phyloP scores from a whole-genome alignment of 1,140 invertebrate species.

The Dendrolimus punctatus region DNA sequence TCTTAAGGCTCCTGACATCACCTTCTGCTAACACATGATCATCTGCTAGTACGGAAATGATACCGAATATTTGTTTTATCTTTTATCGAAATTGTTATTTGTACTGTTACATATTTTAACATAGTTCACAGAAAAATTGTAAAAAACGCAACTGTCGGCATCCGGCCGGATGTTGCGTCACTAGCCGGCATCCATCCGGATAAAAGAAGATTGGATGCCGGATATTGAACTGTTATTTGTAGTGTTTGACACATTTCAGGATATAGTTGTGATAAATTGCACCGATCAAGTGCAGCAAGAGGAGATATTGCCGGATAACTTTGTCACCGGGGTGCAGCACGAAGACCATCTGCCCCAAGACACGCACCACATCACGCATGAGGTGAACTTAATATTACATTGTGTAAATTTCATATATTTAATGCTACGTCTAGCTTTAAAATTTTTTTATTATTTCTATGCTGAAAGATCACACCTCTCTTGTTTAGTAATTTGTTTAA shows the following conservation, averaged over 20 bases:
- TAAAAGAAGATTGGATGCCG: neutral
- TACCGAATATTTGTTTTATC: no score
- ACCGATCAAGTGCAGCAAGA: constrained; percentile 38
- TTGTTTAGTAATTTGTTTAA: no score
- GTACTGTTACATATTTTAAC: no score
- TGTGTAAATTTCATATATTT: neutral
- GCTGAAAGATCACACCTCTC: no score
- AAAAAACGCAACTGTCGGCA: no score
- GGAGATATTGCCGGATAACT: constrained; percentile 54
- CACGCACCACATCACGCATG: constrained; percentile 34
- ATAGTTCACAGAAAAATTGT: no score
- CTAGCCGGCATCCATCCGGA: neutral
- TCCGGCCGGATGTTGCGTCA: neutral
- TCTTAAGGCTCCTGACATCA: no score
- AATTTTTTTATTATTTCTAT: no score
- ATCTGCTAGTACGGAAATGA: no score
- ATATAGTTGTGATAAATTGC: constrained; percentile 56
- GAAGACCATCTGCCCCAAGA: constrained; percentile 23
- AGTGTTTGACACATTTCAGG: constrained; percentile 21
- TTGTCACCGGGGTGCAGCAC: constrained; percentile 29
- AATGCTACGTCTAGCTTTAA: no score
- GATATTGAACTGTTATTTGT: neutral
- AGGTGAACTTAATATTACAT: constrained; percentile 14
- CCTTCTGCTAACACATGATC: no score
- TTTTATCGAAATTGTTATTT: no score